Conservation (phyloP, 2,113 vertebrate genomes). For the Damaliscus lunatus region DNA sequence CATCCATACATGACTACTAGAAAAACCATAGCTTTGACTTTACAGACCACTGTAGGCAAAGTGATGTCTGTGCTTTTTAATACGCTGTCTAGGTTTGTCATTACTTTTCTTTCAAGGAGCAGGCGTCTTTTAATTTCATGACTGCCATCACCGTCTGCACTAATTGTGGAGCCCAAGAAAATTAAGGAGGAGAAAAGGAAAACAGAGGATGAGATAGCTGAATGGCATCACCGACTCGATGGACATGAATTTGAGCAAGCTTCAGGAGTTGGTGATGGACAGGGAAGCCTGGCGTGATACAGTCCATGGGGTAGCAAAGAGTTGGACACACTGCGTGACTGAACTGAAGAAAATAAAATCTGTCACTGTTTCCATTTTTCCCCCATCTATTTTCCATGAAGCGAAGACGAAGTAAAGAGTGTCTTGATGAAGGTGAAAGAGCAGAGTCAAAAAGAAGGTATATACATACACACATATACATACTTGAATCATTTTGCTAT, state of each 20-base stretch:
- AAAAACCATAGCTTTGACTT: neutral
- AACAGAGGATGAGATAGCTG: neutral
- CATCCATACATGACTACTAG: neutral
- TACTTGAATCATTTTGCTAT: neutral
- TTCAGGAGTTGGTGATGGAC: neutral
- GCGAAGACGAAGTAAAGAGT: neutral
- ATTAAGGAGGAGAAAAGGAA: neutral
- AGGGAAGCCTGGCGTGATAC: neutral
- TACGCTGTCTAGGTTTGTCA: neutral
- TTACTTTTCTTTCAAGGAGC: neutral
- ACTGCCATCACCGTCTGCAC: neutral
- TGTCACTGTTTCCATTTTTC: neutral
- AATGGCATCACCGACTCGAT: accelerated
- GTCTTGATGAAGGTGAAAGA: neutral
- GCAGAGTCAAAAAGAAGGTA: neutral
- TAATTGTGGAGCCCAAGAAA: neutral
- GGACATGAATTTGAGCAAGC: neutral
- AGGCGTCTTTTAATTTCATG: neutral
- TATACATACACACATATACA: neutral
- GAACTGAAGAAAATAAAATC: neutral
- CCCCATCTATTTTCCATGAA: neutral
- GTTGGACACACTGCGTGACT: accelerated
- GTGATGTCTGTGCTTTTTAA: neutral
- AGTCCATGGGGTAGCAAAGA: neutral
- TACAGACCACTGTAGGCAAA: neutral